phyloP scores from a whole-genome alignment of 1,140 invertebrate species.

The Sipha flava region DNA sequence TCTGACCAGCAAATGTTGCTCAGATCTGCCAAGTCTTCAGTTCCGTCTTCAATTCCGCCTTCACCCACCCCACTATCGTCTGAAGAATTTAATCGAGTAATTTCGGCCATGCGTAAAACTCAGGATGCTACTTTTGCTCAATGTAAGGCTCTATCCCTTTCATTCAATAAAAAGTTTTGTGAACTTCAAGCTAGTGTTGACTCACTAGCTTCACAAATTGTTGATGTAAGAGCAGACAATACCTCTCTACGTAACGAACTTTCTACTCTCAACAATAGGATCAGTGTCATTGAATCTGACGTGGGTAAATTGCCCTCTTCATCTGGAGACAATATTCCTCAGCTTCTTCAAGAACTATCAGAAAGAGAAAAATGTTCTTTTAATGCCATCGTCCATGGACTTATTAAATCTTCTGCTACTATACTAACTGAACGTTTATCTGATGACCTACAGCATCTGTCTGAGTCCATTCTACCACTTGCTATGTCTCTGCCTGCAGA shows the following conservation, averaged over 20 bases:
- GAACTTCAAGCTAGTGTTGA: neutral
- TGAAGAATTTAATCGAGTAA: neutral
- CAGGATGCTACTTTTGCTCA: neutral
- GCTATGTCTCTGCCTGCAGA: neutral
- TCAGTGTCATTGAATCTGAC: no score
- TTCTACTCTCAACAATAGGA: no score
- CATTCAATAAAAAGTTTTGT: neutral
- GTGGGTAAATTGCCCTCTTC: neutral
- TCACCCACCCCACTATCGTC: neutral
- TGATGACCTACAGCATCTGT: neutral
- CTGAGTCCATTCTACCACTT: neutral
- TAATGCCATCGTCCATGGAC: neutral
- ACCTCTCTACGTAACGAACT: no score
- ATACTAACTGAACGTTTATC: neutral
- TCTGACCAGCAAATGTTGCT: neutral
- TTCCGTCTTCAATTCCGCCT: neutral
- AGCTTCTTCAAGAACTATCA: neutral
- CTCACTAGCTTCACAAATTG: neutral
- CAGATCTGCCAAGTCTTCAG: neutral
- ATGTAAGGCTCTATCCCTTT: neutral
- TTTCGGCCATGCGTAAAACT: neutral
- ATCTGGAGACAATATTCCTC: neutral
- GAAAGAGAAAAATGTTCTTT: neutral
- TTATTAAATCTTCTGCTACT: neutral
- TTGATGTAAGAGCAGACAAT: neutral